These are phyloP conservation scores for Phengaris alcon DNA, from an alignment of 2,888 invertebrate genomes.

Conservation along the genomic window DNA sequence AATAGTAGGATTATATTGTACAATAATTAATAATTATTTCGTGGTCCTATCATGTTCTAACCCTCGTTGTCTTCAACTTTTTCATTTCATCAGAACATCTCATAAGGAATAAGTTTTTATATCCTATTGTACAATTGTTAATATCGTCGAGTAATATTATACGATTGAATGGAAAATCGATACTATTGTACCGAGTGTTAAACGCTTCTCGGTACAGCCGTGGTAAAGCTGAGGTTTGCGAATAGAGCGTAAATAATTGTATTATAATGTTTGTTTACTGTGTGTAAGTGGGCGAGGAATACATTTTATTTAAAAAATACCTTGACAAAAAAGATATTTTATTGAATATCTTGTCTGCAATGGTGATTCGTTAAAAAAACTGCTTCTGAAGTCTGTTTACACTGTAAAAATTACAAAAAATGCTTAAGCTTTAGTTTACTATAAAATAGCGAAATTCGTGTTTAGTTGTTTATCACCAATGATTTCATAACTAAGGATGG, in stretches of 20 bases:
- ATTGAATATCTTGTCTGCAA: constrained; percentile 1
- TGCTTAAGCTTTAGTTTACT: too few species aligned
- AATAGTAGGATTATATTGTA: too few species aligned
- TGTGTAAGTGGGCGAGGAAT: constrained; percentile 7
- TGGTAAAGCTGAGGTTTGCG: background rate
- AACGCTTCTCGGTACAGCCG: constrained; percentile 1
- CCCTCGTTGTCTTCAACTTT: background rate
- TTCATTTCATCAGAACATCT: background rate
- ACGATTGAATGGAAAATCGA: constrained; percentile 32
- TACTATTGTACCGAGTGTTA: constrained; percentile 34
- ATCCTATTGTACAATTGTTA: constrained; percentile 25
- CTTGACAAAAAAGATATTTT: background rate
- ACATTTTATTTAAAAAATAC: background rate
- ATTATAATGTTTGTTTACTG: constrained; percentile 26
- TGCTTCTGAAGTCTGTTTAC: too few species aligned
- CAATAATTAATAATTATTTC: too few species aligned
- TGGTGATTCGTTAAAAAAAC: background rate
- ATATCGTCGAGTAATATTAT: constrained; percentile 32
- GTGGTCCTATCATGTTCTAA: background rate
- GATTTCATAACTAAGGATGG: too few species aligned
- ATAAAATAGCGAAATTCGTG: too few species aligned
- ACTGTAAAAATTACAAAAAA: too few species aligned
- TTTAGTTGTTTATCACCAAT: too few species aligned
- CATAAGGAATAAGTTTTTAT: constrained; percentile 3
- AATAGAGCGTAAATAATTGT: background rate